Conservation (phyloP, 64 coral and sea anemone genomes). For the Astreopora myriophthalma region DNA sequence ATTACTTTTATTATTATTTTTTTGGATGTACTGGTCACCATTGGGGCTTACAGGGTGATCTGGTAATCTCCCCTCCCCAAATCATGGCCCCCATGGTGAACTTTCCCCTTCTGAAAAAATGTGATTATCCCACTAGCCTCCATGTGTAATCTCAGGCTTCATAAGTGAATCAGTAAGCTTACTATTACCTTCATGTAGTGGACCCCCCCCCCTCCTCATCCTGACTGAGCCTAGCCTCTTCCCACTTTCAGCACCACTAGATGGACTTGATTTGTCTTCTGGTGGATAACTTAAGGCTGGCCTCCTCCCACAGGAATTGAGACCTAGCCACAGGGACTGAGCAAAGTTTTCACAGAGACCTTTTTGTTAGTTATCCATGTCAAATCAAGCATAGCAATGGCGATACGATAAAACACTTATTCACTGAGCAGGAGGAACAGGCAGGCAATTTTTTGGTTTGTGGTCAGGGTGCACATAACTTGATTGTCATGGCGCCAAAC, state of each 20-base stretch:
- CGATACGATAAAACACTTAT: neutral
- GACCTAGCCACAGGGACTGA: neutral
- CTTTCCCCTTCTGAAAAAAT: neutral
- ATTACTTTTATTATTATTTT: neutral
- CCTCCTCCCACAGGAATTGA: neutral
- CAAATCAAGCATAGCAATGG: too few relatives aligned
- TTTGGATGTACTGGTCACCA: neutral
- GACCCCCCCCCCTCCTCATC: too few relatives aligned
- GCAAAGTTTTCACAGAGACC: neutral
- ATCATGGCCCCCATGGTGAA: neutral
- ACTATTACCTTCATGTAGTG: too few relatives aligned
- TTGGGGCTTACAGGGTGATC: neutral
- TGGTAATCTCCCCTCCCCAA: neutral
- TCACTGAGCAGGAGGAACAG: neutral
- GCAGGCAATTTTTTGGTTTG: neutral
- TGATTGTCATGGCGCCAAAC: neutral
- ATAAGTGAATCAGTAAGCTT: too few relatives aligned
- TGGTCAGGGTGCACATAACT: conserved; percentile 24
- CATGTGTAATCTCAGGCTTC: too few relatives aligned
- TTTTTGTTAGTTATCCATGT: too few relatives aligned
- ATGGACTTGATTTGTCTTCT: neutral
- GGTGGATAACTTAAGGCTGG: neutral
- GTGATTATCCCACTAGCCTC: too few relatives aligned
- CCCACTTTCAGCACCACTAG: neutral
- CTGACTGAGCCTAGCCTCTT: neutral